phyloP scores from a whole-genome alignment of 2,113 vertebrate species.

The Menura novaehollandiae region DNA sequence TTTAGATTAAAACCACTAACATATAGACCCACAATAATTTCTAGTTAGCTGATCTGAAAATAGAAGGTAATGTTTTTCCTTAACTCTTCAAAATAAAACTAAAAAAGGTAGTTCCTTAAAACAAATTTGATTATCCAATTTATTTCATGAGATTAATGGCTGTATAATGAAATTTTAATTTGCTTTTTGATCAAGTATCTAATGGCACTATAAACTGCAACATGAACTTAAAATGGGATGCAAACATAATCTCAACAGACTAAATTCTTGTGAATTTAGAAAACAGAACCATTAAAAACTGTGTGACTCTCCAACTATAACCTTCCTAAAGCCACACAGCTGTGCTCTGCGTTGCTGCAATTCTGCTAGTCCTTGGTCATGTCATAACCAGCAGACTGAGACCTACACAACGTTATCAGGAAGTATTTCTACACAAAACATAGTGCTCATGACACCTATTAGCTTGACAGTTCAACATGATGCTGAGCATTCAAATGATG shows the following conservation, averaged over 20 bases:
- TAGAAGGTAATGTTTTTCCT: not conserved
- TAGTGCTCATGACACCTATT: not conserved
- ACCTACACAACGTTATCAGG: not conserved
- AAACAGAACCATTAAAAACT: not conserved
- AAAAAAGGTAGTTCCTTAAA: not conserved
- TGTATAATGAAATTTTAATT: not conserved
- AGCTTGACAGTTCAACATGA: not conserved
- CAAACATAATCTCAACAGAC: not conserved
- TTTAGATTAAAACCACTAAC: not conserved
- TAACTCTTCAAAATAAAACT: not conserved
- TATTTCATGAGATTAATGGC: not conserved
- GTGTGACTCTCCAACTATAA: not conserved
- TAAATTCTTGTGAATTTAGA: not conserved
- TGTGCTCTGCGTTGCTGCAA: not conserved
- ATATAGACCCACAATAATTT: not conserved
- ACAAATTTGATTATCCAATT: not conserved
- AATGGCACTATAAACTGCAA: not conserved
- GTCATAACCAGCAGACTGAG: not conserved
- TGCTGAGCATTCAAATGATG: not conserved
- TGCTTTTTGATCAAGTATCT: not conserved
- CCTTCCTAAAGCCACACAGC: not conserved
- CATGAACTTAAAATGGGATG: not conserved
- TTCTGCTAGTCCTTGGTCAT: not conserved
- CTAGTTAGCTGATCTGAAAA: not conserved
- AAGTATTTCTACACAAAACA: not conserved